These are phyloP conservation scores for Tromatobia lineatoria DNA, from an alignment of 2,888 invertebrate genomes.

Conservation along the genomic window DNA sequence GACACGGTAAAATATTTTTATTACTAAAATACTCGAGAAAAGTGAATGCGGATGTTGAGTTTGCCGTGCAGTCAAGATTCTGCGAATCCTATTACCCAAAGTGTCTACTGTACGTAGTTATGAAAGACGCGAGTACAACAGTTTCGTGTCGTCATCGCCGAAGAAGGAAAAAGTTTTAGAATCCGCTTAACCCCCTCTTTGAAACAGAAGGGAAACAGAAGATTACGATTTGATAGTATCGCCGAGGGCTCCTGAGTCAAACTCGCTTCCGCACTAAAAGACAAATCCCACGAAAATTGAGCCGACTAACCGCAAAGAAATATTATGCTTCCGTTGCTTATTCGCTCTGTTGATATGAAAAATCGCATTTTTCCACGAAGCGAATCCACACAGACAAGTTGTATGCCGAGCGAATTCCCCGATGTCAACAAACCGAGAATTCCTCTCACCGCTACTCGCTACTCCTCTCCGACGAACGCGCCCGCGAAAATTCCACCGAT, in stretches of 20 bases:
- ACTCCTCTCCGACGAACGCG: not conserved
- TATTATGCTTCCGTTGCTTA: slow-evolving; percentile 29
- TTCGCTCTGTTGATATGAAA: slow-evolving; percentile 33
- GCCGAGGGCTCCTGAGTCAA: not conserved
- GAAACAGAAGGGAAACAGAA: not conserved
- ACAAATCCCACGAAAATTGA: slow-evolving; percentile 35
- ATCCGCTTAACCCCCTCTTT: not conserved
- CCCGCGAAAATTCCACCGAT: slow-evolving; percentile 23
- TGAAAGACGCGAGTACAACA: not conserved
- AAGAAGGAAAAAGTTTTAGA: slow-evolving; percentile 1
- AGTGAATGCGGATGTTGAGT: not conserved
- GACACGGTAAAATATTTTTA: not conserved
- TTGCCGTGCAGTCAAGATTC: not conserved
- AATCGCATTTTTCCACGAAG: slow-evolving; percentile 34
- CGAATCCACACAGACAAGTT: not conserved
- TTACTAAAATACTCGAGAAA: slow-evolving; percentile 13
- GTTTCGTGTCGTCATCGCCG: not conserved
- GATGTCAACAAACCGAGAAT: slow-evolving; percentile 48
- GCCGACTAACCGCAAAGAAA: slow-evolving; percentile 24
- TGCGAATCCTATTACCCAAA: not conserved
- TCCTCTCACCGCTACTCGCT: not conserved
- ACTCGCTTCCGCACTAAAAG: not conserved
- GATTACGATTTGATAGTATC: slow-evolving; percentile 7
- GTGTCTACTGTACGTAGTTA: not conserved
- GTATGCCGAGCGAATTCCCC: slow-evolving; percentile 37